These are phyloP conservation scores for Bubo scandiacus DNA, from an alignment of 2,113 vertebrate genomes.

Conservation along the genomic window DNA sequence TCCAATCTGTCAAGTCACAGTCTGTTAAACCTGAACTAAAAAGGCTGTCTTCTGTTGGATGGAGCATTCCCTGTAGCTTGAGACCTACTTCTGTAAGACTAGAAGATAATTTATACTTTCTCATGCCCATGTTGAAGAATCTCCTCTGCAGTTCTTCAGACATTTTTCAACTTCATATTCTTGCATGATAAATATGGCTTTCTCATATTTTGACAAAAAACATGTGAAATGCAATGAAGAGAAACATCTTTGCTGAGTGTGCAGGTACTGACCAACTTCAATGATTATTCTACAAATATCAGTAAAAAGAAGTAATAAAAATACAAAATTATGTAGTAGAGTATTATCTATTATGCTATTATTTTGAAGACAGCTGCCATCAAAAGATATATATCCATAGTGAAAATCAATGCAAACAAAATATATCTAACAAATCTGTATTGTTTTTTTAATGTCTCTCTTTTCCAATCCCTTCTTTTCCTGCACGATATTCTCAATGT, in stretches of 20 bases:
- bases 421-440: neutral
- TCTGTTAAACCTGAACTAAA: neutral
- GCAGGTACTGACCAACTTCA: neutral
- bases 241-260: neutral
- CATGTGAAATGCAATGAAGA: neutral
- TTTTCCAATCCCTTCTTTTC: neutral
- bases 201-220: neutral
- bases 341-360: constrained; percentile 9
- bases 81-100: neutral
- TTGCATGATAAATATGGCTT: neutral
- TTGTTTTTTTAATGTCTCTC: neutral
- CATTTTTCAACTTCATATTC: neutral
- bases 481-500: neutral
- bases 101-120: neutral
- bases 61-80: neutral
- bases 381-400: neutral
- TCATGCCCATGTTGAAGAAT: neutral
- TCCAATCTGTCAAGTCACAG: neutral
- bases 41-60: too few species aligned
- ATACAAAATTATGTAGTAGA: neutral
- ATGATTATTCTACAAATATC: neutral
- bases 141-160: neutral
- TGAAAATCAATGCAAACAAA: constrained; percentile 23
- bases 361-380: constrained; percentile 30
- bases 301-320: constrained; percentile 11